Conservation (phyloP, 2,113 vertebrate species). For the Chinchilla lanigera region DNA sequence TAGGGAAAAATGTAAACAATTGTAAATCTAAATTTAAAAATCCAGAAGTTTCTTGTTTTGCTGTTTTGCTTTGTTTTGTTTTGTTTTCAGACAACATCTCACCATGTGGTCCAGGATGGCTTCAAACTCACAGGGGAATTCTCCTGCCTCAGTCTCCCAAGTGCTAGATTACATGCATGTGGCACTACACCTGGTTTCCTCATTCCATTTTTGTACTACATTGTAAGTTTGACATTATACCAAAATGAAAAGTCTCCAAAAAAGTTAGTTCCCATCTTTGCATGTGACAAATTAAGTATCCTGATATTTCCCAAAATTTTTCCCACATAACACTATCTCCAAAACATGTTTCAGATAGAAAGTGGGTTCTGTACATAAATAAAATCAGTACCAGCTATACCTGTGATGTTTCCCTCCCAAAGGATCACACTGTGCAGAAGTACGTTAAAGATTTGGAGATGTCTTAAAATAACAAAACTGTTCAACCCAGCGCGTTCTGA, state of each 20-base stretch:
- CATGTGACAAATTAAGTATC: conserved; percentile 39
- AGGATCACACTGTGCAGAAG: not conserved
- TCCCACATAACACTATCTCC: not conserved
- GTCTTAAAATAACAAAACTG: not conserved
- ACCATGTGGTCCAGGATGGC: not conserved
- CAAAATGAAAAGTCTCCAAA: conserved; percentile 48
- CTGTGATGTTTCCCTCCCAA: not conserved
- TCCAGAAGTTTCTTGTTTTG: not conserved
- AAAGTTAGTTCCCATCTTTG: not conserved
- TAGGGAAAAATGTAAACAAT: not conserved
- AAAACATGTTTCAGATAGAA: conserved; percentile 28
- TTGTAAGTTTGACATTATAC: conserved; percentile 13
- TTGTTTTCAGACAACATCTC: not conserved
- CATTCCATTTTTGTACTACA: not conserved
- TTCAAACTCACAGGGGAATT: not conserved
- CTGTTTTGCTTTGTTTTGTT: too few relatives aligned
- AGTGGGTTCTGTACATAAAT: not conserved
- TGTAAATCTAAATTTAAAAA: not conserved
- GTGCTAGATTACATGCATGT: not conserved
- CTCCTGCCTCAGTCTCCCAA: not conserved
- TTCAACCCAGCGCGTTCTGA: not conserved
- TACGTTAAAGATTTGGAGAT: not conserved
- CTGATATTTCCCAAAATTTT: not conserved
- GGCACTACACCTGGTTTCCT: not conserved
- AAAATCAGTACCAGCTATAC: not conserved